Conservation (phyloP, 2,797 vertebrate genomes). For the Chiropotes sagulatus region DNA sequence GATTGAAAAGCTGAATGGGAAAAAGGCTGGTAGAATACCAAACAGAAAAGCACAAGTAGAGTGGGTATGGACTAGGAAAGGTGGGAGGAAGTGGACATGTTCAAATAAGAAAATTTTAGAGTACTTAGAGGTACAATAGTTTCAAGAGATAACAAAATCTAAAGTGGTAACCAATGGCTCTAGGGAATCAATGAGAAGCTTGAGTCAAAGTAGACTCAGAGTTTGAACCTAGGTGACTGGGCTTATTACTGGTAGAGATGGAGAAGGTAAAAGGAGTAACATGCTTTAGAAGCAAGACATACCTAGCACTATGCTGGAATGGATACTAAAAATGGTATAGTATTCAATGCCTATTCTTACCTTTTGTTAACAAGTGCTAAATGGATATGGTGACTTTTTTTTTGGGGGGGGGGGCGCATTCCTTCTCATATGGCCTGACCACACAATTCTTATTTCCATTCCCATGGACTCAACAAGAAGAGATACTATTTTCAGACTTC, state of each 20-base stretch:
- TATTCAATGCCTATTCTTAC: not conserved
- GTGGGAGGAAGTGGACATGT: not conserved
- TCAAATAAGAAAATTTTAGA: constrained; percentile 26
- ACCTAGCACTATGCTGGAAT: not conserved
- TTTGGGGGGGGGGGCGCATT: not conserved
- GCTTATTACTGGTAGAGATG: not conserved
- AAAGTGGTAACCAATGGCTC: not conserved
- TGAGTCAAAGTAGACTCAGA: constrained; percentile 14
- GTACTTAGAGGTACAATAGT: not conserved
- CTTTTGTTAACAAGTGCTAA: constrained; percentile 18
- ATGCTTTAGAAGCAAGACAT: not conserved
- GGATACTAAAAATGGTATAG: not conserved
- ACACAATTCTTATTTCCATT: not conserved
- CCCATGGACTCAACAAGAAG: constrained; percentile 12
- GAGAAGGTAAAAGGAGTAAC: not conserved
- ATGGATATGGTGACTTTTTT: not conserved
- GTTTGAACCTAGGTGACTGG: not conserved
- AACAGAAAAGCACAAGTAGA: not conserved
- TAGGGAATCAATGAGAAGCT: not conserved
- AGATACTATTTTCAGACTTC: constrained; percentile 23
- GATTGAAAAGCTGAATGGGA: not conserved
- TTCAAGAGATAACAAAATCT: not conserved
- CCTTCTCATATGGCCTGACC: not conserved
- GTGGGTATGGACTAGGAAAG: not conserved
- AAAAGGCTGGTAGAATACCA: not conserved